Evolutionary conservation across 2,888 invertebrate genomes (phyloP).

Genomic region (Oligia latruncula): DNA sequence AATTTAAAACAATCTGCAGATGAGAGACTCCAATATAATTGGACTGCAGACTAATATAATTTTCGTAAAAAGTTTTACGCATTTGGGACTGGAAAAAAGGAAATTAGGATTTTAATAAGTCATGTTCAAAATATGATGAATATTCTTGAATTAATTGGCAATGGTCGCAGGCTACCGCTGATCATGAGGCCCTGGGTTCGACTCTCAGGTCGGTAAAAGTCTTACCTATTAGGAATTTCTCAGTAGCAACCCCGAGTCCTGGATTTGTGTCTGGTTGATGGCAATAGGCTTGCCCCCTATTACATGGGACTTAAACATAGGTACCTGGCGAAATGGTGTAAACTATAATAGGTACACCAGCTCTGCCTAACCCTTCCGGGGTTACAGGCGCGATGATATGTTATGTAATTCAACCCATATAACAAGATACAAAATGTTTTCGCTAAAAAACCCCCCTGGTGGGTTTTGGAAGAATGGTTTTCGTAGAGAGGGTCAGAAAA

Average conservation of each 20-base stretch:
- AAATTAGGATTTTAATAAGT: constrained; percentile 15
- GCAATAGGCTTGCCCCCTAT: background rate
- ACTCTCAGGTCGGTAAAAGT: background rate
- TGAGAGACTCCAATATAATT: constrained; percentile 45
- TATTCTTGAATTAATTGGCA: background rate
- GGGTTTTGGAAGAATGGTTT: no score
- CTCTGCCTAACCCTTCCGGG: background rate
- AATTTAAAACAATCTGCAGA: constrained; percentile 46
- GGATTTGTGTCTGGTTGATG: background rate
- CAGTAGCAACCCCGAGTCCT: background rate
- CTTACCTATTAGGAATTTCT: no score
- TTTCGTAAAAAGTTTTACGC: constrained; percentile 22
- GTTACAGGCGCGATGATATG: background rate
- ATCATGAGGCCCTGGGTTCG: background rate
- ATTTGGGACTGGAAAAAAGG: constrained; percentile 14
- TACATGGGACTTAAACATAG: background rate
- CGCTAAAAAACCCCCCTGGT: background rate
- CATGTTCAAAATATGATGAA: background rate
- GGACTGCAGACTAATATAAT: constrained; percentile 30
- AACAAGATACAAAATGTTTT: background rate
- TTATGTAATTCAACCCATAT: background rate
- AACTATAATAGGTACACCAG: no score
- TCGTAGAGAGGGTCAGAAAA: no score
- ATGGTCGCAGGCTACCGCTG: background rate
- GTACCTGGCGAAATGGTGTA: background rate